Percentiles rank a stretch among this genome's conserved stretches.
phyloP scores from a whole-genome alignment of 2,888 invertebrate species.

The Pheosia gnoma region DNA sequence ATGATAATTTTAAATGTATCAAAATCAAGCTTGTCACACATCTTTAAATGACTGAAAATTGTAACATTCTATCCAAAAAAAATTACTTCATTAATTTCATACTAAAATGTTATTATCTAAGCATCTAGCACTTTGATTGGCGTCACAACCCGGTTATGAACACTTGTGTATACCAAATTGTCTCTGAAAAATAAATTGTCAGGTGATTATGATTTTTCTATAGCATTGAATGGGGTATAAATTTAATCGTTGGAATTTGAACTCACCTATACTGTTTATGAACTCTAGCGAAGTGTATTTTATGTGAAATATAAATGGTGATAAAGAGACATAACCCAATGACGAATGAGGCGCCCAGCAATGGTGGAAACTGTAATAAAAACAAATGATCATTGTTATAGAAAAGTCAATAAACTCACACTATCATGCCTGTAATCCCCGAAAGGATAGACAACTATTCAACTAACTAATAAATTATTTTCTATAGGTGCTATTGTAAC shows the following conservation, averaged over 20 bases:
- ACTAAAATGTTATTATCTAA: slow-evolving; percentile 1
- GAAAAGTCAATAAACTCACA: no score
- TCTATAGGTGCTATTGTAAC: no score
- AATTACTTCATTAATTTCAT: background rate
- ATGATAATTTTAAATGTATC: no score
- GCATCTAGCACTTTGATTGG: slow-evolving; percentile 12
- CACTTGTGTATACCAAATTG: slow-evolving; percentile 16
- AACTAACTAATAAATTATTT: no score
- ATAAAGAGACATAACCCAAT: slow-evolving; percentile 46
- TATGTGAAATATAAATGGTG: slow-evolving; percentile 48
- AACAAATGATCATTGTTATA: background rate
- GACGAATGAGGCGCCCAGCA: slow-evolving; percentile 50
- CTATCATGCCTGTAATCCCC: no score
- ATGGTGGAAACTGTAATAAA: slow-evolving; percentile 48
- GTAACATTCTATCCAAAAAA: background rate
- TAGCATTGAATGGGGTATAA: no score
- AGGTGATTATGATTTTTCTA: background rate
- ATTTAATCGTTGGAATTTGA: background rate
- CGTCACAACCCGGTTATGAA: slow-evolving; percentile 8
- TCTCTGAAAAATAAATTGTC: slow-evolving; percentile 21
- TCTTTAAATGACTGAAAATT: no score
- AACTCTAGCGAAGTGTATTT: slow-evolving; percentile 46
- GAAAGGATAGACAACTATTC: no score
- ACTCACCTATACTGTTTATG: slow-evolving; percentile 28
- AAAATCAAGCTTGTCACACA: no score